A percentile compares a stretch with the other conserved stretches of the same genome.
Evolutionary conservation across 92 coral and sea anemone genomes (phyloP).

Genomic region (Phymanthus crucifer): DNA sequence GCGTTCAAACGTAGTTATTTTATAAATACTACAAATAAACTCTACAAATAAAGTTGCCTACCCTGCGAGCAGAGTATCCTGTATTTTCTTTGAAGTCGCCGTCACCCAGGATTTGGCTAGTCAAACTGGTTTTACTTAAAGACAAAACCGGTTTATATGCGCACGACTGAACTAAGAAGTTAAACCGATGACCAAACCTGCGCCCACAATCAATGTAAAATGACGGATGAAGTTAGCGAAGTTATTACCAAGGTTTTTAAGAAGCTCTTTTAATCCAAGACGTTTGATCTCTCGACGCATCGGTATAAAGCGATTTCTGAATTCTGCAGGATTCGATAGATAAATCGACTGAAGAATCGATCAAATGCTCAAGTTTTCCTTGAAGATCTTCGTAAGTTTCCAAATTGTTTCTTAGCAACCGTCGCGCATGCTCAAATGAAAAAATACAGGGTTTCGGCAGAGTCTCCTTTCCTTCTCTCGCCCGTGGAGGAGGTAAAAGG

Average conservation of each 20-base stretch:
- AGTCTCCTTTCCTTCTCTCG: too few species aligned
- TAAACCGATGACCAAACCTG: conserved; percentile 2
- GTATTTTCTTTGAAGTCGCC: neutral
- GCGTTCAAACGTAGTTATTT: too few species aligned
- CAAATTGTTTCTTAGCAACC: too few species aligned
- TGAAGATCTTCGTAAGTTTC: too few species aligned
- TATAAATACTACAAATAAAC: too few species aligned
- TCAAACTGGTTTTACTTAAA: neutral
- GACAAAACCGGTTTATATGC: neutral
- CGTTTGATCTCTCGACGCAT: neutral
- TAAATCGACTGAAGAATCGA: too few species aligned
- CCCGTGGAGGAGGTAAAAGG: too few species aligned
- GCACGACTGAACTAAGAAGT: neutral
- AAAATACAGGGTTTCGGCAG: too few species aligned
- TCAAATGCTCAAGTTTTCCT: too few species aligned
- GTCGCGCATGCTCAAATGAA: too few species aligned
- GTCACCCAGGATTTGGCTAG: conserved; percentile 2
- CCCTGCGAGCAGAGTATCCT: neutral
- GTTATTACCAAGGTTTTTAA: neutral
- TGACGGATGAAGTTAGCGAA: neutral
- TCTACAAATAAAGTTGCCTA: too few species aligned
- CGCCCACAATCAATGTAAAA: neutral
- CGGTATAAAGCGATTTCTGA: neutral
- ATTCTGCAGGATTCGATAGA: too few species aligned
- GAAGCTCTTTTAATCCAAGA: neutral